Base-by-base conservation (phyloP, 2,888 invertebrate genomes). In the Tortrix viridana region DNA sequence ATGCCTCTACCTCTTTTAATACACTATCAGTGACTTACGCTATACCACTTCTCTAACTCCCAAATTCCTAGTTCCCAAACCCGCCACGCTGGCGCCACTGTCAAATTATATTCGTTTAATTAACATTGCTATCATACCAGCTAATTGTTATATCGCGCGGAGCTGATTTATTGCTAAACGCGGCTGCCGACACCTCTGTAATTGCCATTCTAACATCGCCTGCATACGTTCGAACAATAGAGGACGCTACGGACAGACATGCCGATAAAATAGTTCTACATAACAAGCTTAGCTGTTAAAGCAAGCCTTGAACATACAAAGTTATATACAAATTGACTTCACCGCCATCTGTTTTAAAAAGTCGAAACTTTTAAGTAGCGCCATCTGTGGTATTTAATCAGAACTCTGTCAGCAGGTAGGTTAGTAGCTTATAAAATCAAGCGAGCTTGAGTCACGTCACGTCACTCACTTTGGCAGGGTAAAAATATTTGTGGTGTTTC, bases 71-170 rank as follows among this genome's bases (percentile, higher is more conserved):
- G 81, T 85, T 72, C 81, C 62, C 48, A 70, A 74, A 77, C 69
- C 65, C 66, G 72, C 75, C 82, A 67, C 75, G 63, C 71, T 64
- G 71, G 82, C 83, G 82, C 81, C 81, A 75, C 74, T 70, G 74
- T 79, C 76, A 76, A 75, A 84, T 83, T 85, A 88, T 85, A 81
- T 82, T 77, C 85, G 84, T 92, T 92, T 92, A 92, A 92, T 92
- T 92, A 92, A 92, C 91, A 92, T 91, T 89, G 88, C 88, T 88
- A 88, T 88, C 89, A 89, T 92, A 86, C 89, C 90, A 80, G 84
- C 92, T 92, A 92, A 92, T 92, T 92, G 92, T 92, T 92, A 90
- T 89, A 92, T 92, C 90, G 91, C 82, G 87, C 85, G 85, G 84
- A 81, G 82, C 84, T 92, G 92, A 92, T 92, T 92, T 92, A 92